Conservation (phyloP, 2,888 invertebrate species). For the Stenodera caucasica region DNA sequence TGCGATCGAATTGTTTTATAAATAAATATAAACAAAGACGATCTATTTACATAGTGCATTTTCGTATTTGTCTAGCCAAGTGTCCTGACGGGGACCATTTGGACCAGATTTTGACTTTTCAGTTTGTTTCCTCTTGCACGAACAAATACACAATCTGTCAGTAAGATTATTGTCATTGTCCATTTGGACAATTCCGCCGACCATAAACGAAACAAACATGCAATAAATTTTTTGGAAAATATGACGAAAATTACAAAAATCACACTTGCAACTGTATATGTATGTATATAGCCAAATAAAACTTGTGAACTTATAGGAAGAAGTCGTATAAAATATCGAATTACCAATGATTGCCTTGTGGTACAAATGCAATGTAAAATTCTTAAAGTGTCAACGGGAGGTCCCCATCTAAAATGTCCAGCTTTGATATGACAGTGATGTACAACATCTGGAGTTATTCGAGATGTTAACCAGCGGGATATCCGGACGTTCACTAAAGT, state of each 20-base stretch:
- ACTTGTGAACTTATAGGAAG: no score
- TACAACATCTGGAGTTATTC: conserved; percentile 43
- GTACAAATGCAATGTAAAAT: conserved; percentile 28
- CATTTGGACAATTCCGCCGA: conserved; percentile 8
- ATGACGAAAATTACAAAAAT: background rate
- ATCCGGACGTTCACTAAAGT: conserved; percentile 36
- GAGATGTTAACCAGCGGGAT: conserved; percentile 43
- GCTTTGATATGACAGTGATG: conserved; percentile 43
- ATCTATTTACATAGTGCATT: conserved; percentile 40
- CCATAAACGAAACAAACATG: conserved; percentile 3
- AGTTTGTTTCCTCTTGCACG: conserved; percentile 47
- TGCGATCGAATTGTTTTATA: conserved; percentile 36
- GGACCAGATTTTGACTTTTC: conserved; percentile 11
- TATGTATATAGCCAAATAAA: no score
- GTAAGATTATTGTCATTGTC: conserved; percentile 41
- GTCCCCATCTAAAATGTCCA: conserved; percentile 35
- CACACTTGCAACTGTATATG: no score
- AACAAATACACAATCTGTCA: conserved; percentile 49
- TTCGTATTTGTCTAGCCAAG: conserved; percentile 38
- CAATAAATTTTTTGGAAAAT: background rate
- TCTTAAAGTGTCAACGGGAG: conserved; percentile 29
- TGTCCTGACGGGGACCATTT: conserved; percentile 30
- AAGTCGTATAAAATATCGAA: no score
- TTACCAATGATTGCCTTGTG: conserved; percentile 6
- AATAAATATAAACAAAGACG: conserved; percentile 39